A percentile compares a stretch with the other conserved stretches of the same genome.
These are phyloP conservation scores for Siniperca undulata DNA, from an alignment of 2,797 vertebrate species.

Conservation along the genomic window DNA sequence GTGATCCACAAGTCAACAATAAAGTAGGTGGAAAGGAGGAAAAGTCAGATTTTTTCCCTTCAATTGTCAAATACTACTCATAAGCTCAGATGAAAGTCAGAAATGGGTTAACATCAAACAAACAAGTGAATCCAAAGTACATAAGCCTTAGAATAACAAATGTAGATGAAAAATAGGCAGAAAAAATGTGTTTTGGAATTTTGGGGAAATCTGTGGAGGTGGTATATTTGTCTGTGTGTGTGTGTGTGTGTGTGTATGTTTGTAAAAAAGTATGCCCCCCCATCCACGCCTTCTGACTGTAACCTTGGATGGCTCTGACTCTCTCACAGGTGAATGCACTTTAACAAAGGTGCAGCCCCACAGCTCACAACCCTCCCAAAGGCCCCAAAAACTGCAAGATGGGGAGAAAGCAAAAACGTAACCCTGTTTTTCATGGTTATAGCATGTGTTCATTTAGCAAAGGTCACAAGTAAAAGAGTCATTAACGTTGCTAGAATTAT, in stretches of 20 bases:
- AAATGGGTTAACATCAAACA: constrained; percentile 48
- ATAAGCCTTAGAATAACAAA: constrained; percentile 47
- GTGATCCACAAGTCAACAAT: constrained; percentile 69
- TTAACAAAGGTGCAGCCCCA: constrained; percentile 71
- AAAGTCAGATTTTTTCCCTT: constrained; percentile 25
- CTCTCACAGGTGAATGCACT: constrained; percentile 77
- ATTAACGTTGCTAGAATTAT: constrained; percentile 59
- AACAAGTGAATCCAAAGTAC: constrained; percentile 41
- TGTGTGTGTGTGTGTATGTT: constrained; percentile 19
- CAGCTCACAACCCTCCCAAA: constrained; percentile 52
- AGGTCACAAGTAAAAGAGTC: constrained; percentile 54
- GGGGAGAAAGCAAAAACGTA: constrained; percentile 42
- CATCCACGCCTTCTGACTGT: constrained; percentile 43
- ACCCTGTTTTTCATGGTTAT: constrained; percentile 37
- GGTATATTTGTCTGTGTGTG: constrained; percentile 22
- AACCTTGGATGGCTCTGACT: constrained; percentile 64
- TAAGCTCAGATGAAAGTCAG: constrained; percentile 43
- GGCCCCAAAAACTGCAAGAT: constrained; percentile 58
- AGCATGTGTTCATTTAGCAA: constrained; percentile 52
- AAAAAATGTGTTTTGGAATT: constrained; percentile 11
- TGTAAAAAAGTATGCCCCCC: constrained; percentile 20
- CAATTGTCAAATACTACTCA: constrained; percentile 48
- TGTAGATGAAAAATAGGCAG: constrained; percentile 15
- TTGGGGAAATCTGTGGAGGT: constrained; percentile 26
- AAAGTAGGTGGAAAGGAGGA: constrained; percentile 40